Conservation (phyloP, 2,888 invertebrate genomes). For the Craniophora ligustri region DNA sequence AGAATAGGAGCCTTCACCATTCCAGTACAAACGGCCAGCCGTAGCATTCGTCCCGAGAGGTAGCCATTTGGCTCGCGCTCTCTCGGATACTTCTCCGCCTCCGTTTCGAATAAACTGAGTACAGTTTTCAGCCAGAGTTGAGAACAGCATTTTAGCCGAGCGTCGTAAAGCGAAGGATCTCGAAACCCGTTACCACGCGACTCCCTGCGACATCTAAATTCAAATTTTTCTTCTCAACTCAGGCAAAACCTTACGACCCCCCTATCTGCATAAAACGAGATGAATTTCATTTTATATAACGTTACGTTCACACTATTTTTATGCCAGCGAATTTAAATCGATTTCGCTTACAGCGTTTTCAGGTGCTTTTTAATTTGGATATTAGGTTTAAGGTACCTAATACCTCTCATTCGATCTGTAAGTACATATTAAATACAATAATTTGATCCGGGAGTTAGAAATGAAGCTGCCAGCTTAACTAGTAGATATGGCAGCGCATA, state of each 20-base stretch:
- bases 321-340: conserved; percentile 56
- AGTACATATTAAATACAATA: conserved; percentile 35
- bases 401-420: conserved; percentile 19
- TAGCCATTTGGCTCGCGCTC: conserved; percentile 81
- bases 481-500: conserved; percentile 44
- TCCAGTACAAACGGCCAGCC: conserved; percentile 79
- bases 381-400: no score
- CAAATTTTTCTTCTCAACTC: conserved; percentile 80
- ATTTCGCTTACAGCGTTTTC: conserved; percentile 53
- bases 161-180: conserved; percentile 83
- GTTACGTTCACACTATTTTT: conserved; percentile 71
- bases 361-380: conserved; percentile 42
- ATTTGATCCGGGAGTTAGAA: conserved; percentile 33
- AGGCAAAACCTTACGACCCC: conserved; percentile 71
- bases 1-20: conserved; percentile 70
- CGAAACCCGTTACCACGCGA: conserved; percentile 75
- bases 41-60: conserved; percentile 80
- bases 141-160: conserved; percentile 82
- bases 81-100: conserved; percentile 78
- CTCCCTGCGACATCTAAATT: conserved; percentile 82
- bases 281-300: conserved; percentile 81
- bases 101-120: conserved; percentile 81
- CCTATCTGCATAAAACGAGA: conserved; percentile 78
- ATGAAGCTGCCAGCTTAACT: conserved; percentile 44
- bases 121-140: conserved; percentile 79